These are phyloP conservation scores for Trichopria drosophilae DNA, from an alignment of 2,888 invertebrate species.

Conservation along the genomic window DNA sequence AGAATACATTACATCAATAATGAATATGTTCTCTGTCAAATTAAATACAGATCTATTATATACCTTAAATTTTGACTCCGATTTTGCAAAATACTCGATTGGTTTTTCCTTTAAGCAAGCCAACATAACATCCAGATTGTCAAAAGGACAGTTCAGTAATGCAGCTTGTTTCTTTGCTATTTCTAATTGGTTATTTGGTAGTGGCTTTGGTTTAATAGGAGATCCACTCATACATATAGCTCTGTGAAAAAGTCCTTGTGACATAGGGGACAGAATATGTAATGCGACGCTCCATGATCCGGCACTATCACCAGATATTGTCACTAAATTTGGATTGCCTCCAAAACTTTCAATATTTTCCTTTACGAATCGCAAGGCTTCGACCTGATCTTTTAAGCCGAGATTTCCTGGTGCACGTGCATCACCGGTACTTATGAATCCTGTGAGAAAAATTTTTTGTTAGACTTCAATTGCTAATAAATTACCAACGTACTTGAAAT, in stretches of 20 bases:
- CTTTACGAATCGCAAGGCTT: slow-evolving; percentile 68
- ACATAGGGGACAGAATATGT: slow-evolving; percentile 65
- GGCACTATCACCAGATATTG: slow-evolving; percentile 64
- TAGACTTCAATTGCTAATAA: too few species aligned
- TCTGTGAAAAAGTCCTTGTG: slow-evolving; percentile 69
- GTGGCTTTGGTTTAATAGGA: slow-evolving; percentile 62
- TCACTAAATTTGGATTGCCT: slow-evolving; percentile 67
- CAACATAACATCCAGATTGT: slow-evolving; percentile 61
- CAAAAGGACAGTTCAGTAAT: slow-evolving; percentile 63
- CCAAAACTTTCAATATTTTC: slow-evolving; percentile 68
- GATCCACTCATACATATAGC: slow-evolving; percentile 72
- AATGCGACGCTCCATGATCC: slow-evolving; percentile 56
- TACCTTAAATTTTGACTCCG: slow-evolving; percentile 34
- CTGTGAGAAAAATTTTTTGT: slow-evolving; percentile 51
- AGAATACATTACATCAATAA: neutral
- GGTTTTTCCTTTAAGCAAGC: slow-evolving; percentile 64
- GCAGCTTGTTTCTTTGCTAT: slow-evolving; percentile 67
- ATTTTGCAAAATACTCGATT: slow-evolving; percentile 33
- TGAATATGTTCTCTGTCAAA: neutral
- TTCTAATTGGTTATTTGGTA: slow-evolving; percentile 61
- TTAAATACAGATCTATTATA: slow-evolving; percentile 8
- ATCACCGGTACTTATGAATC: slow-evolving; percentile 68
- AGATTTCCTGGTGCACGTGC: slow-evolving; percentile 68
- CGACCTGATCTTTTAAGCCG: slow-evolving; percentile 71
- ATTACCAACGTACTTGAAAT: too few species aligned